Base-by-base conservation (phyloP, 2,888 invertebrate genomes). In the Ennomos fuscantarius region DNA sequence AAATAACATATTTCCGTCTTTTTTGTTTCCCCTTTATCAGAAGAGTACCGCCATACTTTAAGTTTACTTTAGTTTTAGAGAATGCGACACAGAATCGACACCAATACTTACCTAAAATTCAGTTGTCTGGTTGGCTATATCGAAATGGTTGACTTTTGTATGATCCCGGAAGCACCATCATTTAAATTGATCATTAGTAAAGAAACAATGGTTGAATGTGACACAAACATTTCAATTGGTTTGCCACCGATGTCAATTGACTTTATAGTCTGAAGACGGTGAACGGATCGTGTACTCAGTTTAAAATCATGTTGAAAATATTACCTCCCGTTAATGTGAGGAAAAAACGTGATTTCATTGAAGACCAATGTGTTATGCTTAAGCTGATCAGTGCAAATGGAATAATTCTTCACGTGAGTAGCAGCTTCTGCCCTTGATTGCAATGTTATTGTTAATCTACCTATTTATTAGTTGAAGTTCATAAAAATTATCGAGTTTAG, bases 311-410 rank as follows among this genome's bases (percentile, higher is more conserved):
- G 67, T 52, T 63, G 13, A 67, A 62, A 62, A 36, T 63, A 48
- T 45, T 67, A 6, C 31, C 55, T 11, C 56, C 63, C 8, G 31
- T 54, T 0, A 56, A 53, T 39, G 58, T 60, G 32, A 55, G 42
- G 10, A 50, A 51, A 40, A 61, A 51, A 33, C 55, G 59, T 2
- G 13, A 36, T 47, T 39, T 55, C 2, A 53, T 55, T 36, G 67
- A 68, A 31, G 65, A 68, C 32, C 59, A 52, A n/a, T 59, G 60
- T 60, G 63, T 59, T 45, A 34, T 68, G 15, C 39, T 50, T 8
- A 68, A 68, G 46, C 54, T 68, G n/a, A 57, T 65, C 15, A 62
- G 55, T 51, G 56, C 56, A 24, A 60, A 68, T 62, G 65, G 67
- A 47, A 59, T 63, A 12, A 31, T 63, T 13, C 40, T 62, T 9